Evolutionary conservation across 2,797 vertebrate species (phyloP), one percentile per base, ranked within the genome.

Genomic region (Aeoliscus strigatus): DNA sequence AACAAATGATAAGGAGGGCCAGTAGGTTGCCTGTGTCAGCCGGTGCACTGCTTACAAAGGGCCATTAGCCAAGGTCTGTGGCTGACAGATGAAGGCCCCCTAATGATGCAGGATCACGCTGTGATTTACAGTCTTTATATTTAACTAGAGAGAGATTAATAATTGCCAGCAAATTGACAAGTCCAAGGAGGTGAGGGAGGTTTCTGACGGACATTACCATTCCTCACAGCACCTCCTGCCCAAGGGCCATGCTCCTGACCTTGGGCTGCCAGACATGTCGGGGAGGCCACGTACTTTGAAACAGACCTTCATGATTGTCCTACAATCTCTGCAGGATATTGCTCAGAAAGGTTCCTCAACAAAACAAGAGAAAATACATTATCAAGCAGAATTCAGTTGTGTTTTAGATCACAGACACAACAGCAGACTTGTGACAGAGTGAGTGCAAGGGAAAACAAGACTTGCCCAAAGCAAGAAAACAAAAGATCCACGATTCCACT

Each of bases 121-220:
- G 79, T 83, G 85, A 87, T 87, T 86, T 87, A 86, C 83, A 81
- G 70, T 81, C 73, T 82, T 86, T 83, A 81, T 82, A 81, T 86
- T 85, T 83, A 82, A 84, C 76, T 44, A 73, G 70, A 67, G 69
- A 76, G 76, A 88, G 72, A 87, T 87, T 84, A 75, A 85, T 85
- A 84, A 82, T 75, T 14, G 14, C 39, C 28, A 30, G 68, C 40
- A 58, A 80, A 83, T 75, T 81, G 83, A 85, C 70, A 76, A 66
- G 73, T 67, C 75, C 72, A 60, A 56, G 53, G 68, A 75, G 73
- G 73, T 60, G 64, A 75, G 52, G 63, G 71, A 73, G 65, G 66
- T 60, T 47, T 61, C 63, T 78, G 67, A 79, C 68, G 54, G 77
- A 80, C 79, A 72, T 68, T 41, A 51, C 53, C 65, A 77, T 81